Base-by-base conservation (phyloP, 2,888 invertebrate genomes). In the Cryptocephalus primarius region DNA sequence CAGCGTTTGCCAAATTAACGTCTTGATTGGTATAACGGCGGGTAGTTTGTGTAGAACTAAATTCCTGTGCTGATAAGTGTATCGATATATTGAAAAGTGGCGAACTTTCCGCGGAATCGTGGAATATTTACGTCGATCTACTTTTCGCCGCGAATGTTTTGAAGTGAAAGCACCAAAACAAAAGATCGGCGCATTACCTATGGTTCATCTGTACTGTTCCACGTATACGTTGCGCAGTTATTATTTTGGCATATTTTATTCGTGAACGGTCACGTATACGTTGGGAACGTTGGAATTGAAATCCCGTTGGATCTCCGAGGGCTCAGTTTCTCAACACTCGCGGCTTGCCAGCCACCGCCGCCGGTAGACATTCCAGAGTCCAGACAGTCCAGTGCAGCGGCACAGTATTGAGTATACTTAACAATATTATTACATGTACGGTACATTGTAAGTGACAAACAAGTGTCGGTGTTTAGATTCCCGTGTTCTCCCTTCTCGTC, bases 131-230 rank as follows among this genome's bases (percentile, higher is more conserved):
- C 62, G 61, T 64, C 59, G 65, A 50, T 57, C 65, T 67, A 64
- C 57, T 67, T 68, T 60, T 61, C 57, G 62, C 47, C 48, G 65
- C 63, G 65, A 54, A 62, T 62, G 58, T 60, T 60, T 58, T 60
- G 22, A 22, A 61, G 62, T 63, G 61, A 60, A 61, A 61, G 64
- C 59, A 67, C 64, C 66, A 64, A 67, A 66, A 67, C 66, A 67
- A 66, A 22, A 22, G 22, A 22, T 22, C 22, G 22, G 22, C 22
- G 22, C 22, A 22, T 22, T 22, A 22, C 22, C 22, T 22, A 22
- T 22, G 22, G 22, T 22, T 22, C 6, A 22, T 22, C 22, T 22
- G 22, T 48, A 45, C 48, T 50, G 49, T 42, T 46, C 42, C 42
- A 22, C 39, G 42, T 34, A 54, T 51, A 49, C 52, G 55, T 54